Conservation (phyloP, 2,888 invertebrate species). For the Leucoma salicis region DNA sequence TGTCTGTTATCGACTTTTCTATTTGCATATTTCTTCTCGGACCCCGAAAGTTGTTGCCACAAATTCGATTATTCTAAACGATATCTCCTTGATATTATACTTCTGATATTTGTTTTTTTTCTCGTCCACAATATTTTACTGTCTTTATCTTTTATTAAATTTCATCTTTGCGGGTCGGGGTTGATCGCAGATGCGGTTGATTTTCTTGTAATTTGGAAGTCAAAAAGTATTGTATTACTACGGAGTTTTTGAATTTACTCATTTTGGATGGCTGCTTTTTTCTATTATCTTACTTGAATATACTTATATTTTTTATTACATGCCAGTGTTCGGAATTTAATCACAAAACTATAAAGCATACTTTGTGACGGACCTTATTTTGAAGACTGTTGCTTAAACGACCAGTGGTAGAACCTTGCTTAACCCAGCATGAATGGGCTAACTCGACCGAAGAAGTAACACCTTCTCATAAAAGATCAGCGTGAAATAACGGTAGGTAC, state of each 20-base stretch:
- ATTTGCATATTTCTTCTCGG: slow-evolving; percentile 58
- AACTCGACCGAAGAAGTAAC: too few species aligned
- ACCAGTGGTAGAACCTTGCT: too few species aligned
- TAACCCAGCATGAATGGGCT: too few species aligned
- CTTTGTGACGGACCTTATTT: too few species aligned
- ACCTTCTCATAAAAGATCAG: too few species aligned
- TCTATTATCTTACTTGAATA: too few species aligned
- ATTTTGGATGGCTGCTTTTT: not conserved
- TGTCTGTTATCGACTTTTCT: slow-evolving; percentile 44
- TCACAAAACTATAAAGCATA: too few species aligned
- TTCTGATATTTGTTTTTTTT: slow-evolving; percentile 56
- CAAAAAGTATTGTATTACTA: slow-evolving; percentile 2
- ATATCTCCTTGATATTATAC: slow-evolving; percentile 50
- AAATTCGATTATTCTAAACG: slow-evolving; percentile 59
- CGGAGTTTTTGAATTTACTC: not conserved
- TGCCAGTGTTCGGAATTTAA: too few species aligned
- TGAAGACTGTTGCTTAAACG: too few species aligned
- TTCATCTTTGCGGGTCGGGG: slow-evolving; percentile 27
- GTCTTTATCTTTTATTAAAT: slow-evolving; percentile 50
- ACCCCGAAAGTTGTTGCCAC: slow-evolving; percentile 25
- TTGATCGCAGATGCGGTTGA: slow-evolving; percentile 34
- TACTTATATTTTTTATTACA: too few species aligned
- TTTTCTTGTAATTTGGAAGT: slow-evolving; percentile 19
- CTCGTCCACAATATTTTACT: slow-evolving; percentile 49
- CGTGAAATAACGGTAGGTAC: too few species aligned